These are phyloP conservation scores for Siniperca scherzeri DNA, from an alignment of 2,797 vertebrate species.

Conservation along the genomic window DNA sequence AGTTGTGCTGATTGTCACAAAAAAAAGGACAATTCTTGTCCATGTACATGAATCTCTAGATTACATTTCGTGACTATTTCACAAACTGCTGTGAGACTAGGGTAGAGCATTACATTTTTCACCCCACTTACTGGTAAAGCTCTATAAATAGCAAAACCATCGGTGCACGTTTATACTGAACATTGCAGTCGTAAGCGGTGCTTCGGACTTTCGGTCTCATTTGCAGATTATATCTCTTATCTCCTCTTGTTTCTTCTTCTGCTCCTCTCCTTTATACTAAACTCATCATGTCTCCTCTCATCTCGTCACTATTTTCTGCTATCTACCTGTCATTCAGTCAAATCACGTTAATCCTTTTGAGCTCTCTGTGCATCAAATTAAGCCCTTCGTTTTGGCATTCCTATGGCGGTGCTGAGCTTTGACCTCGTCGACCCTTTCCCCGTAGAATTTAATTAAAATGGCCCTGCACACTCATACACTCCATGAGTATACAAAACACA, in stretches of 20 bases:
- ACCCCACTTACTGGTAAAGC: background rate
- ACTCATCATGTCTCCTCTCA: constrained; percentile 2
- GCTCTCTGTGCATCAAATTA: constrained; percentile 13
- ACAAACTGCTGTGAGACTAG: no score
- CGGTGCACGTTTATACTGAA: background rate
- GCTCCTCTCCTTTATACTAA: background rate
- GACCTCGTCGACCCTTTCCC: background rate
- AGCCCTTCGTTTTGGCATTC: constrained; percentile 13
- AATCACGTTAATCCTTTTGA: constrained; percentile 19
- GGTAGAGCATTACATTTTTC: background rate
- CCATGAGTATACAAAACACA: background rate
- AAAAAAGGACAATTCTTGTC: no score
- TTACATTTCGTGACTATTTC: no score
- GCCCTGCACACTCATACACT: background rate
- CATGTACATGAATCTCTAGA: no score
- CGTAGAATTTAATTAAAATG: constrained; percentile 33
- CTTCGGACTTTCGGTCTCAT: background rate
- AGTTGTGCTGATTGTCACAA: no score
- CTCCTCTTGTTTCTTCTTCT: background rate
- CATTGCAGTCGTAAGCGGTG: background rate
- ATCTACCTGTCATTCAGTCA: constrained; percentile 39
- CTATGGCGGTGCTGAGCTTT: background rate
- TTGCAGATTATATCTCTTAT: constrained; percentile 22
- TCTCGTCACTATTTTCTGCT: background rate
- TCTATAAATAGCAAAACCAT: background rate